phyloP scores from a whole-genome alignment of 2,888 invertebrate species.

The Cataglyphis albicans region DNA sequence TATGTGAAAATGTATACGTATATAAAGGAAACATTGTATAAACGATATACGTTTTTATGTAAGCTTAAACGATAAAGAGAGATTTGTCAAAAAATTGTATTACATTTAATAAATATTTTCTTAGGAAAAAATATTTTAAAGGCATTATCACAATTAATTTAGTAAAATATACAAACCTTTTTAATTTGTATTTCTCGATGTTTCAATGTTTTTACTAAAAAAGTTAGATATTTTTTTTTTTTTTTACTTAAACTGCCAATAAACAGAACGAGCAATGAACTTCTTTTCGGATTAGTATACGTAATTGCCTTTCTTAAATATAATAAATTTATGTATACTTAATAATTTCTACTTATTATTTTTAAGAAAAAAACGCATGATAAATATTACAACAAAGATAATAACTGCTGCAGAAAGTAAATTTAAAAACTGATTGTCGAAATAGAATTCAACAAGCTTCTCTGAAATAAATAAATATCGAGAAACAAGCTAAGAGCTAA shows the following conservation, averaged over 20 bases:
- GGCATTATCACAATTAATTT: background rate
- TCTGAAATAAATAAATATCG: constrained; percentile 52
- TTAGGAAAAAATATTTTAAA: constrained; percentile 18
- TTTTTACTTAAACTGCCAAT: background rate
- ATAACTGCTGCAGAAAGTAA: background rate
- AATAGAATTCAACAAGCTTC: constrained; percentile 67
- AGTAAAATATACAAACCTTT: background rate
- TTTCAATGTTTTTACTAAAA: background rate
- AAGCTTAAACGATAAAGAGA: background rate
- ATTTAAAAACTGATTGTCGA: constrained; percentile 75
- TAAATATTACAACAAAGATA: background rate
- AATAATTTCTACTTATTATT: background rate
- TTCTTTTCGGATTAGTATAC: background rate
- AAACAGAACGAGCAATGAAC: background rate
- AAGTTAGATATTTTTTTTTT: background rate
- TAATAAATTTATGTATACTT: no score
- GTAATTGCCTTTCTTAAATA: constrained; percentile 17
- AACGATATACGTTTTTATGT: constrained; percentile 10
- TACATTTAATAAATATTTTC: constrained; percentile 46
- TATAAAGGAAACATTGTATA: background rate
- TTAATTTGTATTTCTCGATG: background rate
- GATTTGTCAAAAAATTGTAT: constrained; percentile 33
- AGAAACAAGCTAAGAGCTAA: background rate
- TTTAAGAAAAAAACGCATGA: constrained; percentile 44
- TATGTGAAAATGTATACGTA: background rate